Conservation (phyloP, 2,888 invertebrate species). For the Drosophila mimica region DNA sequence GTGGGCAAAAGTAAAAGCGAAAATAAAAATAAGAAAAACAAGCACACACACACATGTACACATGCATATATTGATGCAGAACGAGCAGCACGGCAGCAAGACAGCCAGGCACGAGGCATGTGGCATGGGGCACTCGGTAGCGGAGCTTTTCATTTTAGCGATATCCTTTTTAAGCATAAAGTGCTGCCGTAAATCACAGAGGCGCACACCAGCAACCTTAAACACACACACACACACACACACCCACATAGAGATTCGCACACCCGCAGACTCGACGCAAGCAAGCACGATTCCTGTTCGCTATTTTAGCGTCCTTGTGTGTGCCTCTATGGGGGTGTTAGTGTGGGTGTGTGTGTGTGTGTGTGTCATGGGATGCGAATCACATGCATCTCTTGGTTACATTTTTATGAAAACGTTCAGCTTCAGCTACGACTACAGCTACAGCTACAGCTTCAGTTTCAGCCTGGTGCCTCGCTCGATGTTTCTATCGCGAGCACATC, state of each 20-base stretch:
- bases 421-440: slow-evolving; percentile 18
- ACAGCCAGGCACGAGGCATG: slow-evolving; percentile 10
- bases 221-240: slow-evolving; percentile 26
- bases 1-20: slow-evolving; percentile 70
- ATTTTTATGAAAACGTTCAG: slow-evolving; percentile 79
- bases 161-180: slow-evolving; percentile 84
- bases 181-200: slow-evolving; percentile 82
- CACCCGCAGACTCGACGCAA: slow-evolving; percentile 50
- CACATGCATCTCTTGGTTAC: slow-evolving; percentile 81
- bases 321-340: slow-evolving; percentile 8
- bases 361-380: slow-evolving; percentile 66
- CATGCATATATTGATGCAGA: slow-evolving; percentile 28
- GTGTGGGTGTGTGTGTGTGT: slow-evolving; percentile 35
- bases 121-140: slow-evolving; percentile 54
- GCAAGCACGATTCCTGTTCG: slow-evolving; percentile 65
- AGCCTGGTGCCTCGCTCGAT: slow-evolving; percentile 30
- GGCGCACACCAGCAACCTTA: slow-evolving; percentile 55
- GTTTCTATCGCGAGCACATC: slow-evolving; percentile 70
- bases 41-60: slow-evolving; percentile 34
- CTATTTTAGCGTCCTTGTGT: slow-evolving; percentile 45
- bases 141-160: slow-evolving; percentile 81
- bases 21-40: slow-evolving; percentile 53
- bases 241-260: slow-evolving; percentile 10
- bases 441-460: slow-evolving; percentile 17
- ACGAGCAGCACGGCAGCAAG: slow-evolving; percentile 6